Conservation (phyloP, 2,113 vertebrate genomes). For the Myotis yumanensis region DNA sequence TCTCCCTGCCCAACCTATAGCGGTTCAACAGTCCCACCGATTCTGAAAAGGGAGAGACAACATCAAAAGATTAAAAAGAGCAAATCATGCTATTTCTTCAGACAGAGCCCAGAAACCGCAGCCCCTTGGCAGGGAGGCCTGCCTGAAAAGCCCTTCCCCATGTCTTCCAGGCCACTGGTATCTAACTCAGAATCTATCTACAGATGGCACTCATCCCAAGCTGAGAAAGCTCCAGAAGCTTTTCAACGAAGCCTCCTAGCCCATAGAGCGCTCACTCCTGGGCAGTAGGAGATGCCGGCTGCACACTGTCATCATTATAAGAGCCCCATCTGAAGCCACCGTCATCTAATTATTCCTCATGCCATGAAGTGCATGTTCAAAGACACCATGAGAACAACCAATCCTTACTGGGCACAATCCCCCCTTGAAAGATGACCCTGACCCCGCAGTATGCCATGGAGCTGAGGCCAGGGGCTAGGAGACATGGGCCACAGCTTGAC, state of each 20-base stretch:
- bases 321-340: background rate
- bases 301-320: too few species aligned
- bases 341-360: background rate
- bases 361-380: background rate
- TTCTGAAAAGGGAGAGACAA: constrained; percentile 56
- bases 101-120: constrained; percentile 8
- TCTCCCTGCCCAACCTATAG: constrained; percentile 42
- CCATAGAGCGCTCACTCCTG: background rate
- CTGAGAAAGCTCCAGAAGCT: background rate
- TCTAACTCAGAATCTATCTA: background rate
- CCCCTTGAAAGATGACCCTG: background rate
- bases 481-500: background rate
- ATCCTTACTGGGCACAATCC: background rate
- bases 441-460: rapidly evolving
- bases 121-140: background rate
- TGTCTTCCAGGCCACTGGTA: background rate
- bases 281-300: background rate
- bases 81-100: constrained; percentile 57
- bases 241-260: background rate
- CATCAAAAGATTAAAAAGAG: background rate
- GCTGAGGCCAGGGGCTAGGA: background rate
- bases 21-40: constrained; percentile 35
- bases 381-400: rapidly evolving
- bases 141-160: background rate
- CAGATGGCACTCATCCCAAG: background rate